Conservation (phyloP, 2,797 vertebrate genomes). For the Arctocebus calabarensis region DNA sequence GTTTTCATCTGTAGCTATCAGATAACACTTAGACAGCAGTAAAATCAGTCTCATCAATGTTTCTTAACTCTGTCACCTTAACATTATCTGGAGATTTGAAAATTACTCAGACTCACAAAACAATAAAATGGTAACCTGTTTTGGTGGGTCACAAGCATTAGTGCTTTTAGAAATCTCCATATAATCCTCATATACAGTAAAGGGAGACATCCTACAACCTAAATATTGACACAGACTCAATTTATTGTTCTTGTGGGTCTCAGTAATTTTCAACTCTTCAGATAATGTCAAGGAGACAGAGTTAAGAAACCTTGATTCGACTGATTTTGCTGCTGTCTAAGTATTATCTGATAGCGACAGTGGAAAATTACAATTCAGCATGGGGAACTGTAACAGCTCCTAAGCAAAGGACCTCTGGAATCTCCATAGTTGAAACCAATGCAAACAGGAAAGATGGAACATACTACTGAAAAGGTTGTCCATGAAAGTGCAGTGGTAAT, state of each 20-base stretch:
- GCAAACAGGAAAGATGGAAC: background rate
- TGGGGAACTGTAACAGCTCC: background rate
- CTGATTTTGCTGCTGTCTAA: background rate
- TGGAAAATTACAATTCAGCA: background rate
- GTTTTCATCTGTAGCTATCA: background rate
- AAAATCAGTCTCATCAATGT: background rate
- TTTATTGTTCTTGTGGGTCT: background rate
- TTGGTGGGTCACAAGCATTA: background rate
- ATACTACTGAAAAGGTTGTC: background rate
- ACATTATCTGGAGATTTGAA: background rate
- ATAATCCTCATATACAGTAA: background rate
- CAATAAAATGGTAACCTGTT: background rate
- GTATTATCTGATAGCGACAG: background rate
- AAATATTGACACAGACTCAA: background rate
- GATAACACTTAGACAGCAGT: background rate
- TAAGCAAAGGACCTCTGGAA: background rate
- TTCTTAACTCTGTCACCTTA: background rate
- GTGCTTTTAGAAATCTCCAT: background rate
- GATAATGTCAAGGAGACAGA: background rate
- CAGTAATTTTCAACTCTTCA: background rate
- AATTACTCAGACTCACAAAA: background rate
- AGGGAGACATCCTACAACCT: background rate
- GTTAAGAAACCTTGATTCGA: background rate
- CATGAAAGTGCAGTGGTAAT: background rate
- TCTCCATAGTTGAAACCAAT: background rate